phyloP scores from a whole-genome alignment of 1,140 invertebrate species.

The Trissolcus basalis region DNA sequence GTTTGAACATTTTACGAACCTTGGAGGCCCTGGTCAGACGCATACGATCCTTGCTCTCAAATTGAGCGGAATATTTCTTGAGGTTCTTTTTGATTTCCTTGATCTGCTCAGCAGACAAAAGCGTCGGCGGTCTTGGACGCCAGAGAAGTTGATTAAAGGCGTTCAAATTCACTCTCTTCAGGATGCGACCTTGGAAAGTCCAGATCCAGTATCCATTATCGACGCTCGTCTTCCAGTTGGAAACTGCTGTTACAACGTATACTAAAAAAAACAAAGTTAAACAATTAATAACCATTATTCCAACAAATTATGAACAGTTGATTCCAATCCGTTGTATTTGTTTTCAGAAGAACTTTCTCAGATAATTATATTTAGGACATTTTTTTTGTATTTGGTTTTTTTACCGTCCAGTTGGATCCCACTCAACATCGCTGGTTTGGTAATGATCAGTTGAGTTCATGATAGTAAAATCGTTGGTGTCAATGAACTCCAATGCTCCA shows the following conservation, averaged over 20 bases:
- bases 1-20: slow-evolving; percentile 67
- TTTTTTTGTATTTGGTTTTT: slow-evolving; percentile 8
- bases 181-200: slow-evolving; percentile 95
- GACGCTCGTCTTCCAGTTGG: slow-evolving; percentile 96
- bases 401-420: slow-evolving; percentile 97
- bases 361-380: neutral
- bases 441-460: slow-evolving; percentile 97
- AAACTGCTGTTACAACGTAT: slow-evolving; percentile 96
- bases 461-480: slow-evolving; percentile 95
- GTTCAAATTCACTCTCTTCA: slow-evolving; percentile 90
- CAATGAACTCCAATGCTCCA: slow-evolving; percentile 95
- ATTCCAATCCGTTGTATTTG: no score
- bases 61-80: slow-evolving; percentile 97
- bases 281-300: neutral
- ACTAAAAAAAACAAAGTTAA: slow-evolving; percentile 44
- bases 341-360: no score
- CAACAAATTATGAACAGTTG: no score
- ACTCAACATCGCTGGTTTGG: slow-evolving; percentile 96
- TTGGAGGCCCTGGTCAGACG: slow-evolving; percentile 95
- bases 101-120: slow-evolving; percentile 87
- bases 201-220: slow-evolving; percentile 98
- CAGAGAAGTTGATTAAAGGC: slow-evolving; percentile 96
- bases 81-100: slow-evolving; percentile 98
- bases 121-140: slow-evolving; percentile 93
- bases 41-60: slow-evolving; percentile 97